Conservation (phyloP, 1,140 invertebrate species). For the Lamellibrachia luymesi region DNA sequence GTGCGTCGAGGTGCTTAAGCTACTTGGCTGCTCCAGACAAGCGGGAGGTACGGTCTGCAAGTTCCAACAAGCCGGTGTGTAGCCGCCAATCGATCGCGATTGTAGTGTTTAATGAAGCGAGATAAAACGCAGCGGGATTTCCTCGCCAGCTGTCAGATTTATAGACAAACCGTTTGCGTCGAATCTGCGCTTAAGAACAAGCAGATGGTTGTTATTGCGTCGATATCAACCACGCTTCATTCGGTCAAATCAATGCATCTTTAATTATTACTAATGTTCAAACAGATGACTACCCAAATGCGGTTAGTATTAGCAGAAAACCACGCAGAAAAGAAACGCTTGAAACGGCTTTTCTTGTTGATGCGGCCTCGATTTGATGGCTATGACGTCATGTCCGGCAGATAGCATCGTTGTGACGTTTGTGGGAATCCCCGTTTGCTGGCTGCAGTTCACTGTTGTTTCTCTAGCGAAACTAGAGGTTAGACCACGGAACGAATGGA, state of each 20-base stretch:
- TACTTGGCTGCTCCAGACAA: background rate
- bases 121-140: background rate
- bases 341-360: background rate
- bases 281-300: background rate
- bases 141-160: constrained; percentile 3
- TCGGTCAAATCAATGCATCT: background rate
- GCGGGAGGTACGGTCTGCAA: background rate
- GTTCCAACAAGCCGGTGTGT: background rate
- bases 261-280: background rate
- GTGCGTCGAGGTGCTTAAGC: background rate
- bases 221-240: background rate
- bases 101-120: background rate
- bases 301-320: background rate
- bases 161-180: background rate
- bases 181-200: background rate
- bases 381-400: background rate
- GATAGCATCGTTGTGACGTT: background rate
- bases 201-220: background rate
- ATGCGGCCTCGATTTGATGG: background rate
- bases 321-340: background rate
- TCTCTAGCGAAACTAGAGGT: no score
- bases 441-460: no score
- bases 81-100: background rate
- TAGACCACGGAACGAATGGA: no score
- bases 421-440: background rate